These are phyloP conservation scores for Halocaridina rubra DNA, from an alignment of 2,888 invertebrate genomes.

Conservation along the genomic window DNA sequence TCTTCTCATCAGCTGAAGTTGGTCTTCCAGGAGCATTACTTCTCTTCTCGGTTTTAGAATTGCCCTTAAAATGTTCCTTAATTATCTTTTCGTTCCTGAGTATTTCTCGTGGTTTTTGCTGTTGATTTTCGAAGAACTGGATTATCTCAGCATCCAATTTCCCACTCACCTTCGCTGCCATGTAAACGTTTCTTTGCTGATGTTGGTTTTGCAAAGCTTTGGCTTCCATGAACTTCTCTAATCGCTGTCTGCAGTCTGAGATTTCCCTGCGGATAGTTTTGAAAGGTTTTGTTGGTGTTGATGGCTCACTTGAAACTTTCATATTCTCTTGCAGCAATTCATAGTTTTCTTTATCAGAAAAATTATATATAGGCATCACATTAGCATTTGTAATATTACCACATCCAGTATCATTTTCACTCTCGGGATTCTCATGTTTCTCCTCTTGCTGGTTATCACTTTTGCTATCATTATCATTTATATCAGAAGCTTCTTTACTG, in stretches of 20 bases:
- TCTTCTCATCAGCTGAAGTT: too few relatives aligned
- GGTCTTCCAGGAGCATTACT: neutral
- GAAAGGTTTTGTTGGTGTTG: neutral
- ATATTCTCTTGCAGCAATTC: neutral
- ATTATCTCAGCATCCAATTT: conserved; percentile 43
- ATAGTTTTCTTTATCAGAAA: too few relatives aligned
- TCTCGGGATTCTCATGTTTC: too few relatives aligned
- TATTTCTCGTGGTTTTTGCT: conserved; percentile 40
- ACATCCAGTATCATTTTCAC: too few relatives aligned
- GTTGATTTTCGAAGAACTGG: conserved; percentile 46
- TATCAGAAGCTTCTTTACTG: neutral
- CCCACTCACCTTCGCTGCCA: conserved; percentile 20
- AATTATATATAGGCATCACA: too few relatives aligned
- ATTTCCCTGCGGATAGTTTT: neutral
- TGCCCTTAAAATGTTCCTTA: conserved; percentile 30
- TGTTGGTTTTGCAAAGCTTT: neutral
- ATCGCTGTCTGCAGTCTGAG: conserved; percentile 7
- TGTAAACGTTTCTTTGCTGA: conserved; percentile 22
- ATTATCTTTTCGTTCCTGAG: conserved; percentile 35
- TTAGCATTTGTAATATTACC: too few relatives aligned
- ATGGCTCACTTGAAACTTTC: neutral
- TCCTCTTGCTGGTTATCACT: too few relatives aligned
- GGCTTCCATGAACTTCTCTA: neutral
- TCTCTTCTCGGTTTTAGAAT: neutral
- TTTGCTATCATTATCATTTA: neutral